Evolutionary conservation across 2,113 vertebrate species (phyloP), one percentile per base, ranked within the genome.

Genomic region (Ahaetulla prasina): DNA sequence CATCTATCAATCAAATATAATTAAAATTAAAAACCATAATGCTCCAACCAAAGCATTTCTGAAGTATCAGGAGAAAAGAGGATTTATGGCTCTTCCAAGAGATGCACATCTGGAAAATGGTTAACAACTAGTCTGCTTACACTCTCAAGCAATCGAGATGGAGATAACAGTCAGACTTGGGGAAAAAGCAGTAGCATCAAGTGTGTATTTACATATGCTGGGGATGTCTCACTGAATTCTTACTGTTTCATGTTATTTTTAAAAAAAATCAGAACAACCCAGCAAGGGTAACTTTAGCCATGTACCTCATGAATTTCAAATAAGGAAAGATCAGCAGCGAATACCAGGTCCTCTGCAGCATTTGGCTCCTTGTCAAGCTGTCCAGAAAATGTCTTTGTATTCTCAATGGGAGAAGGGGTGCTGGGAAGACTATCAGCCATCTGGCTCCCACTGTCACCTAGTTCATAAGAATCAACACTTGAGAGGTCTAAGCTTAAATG

Each of bases 391-490:
- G 98, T 97, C 49, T 98, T 99, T 0, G 97, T 94, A 22, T 94
- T 97, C 89, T 99, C 99, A 68, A 98, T 4, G 0, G 99, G 99
- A 2, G 99, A 99, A 0, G 99, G 99, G 0, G 99, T 99, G 95
- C 99, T 99, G 91, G 98, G 97, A 95, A 97, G 94, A 94, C 99
- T 99, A 1, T 98, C 99, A 1, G 98, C 98, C 20, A 98, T 98
- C 90, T 98, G 99, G 96, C 97, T 98, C 88, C 97, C 98, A 47
- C 91, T 96, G 11, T 99, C 98, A 57, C 95, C 96, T 57, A 97
- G 93, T 89, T 99, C 98, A 0, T 98, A 98, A 3, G 97, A 96
- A 89, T 98, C 98, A 92, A 98, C 93, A 60, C 98, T 98, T 92
- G 98, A 98, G 86, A 99, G 96, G 95, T 99, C 99, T 92, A 99